phyloP scores from a whole-genome alignment of 2,888 invertebrate species.

The Crioceris asparagi region DNA sequence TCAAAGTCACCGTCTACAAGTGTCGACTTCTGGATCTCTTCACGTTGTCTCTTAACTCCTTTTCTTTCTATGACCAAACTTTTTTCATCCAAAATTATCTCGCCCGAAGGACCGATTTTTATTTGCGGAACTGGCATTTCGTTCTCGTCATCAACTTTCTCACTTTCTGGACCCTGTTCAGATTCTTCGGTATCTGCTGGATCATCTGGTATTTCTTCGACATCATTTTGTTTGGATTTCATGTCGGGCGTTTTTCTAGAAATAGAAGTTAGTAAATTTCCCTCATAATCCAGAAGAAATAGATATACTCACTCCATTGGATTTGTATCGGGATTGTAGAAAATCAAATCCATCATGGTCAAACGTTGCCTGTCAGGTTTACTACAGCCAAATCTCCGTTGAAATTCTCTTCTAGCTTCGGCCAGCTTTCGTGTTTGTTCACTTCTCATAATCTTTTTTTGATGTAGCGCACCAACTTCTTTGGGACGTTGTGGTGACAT shows the following conservation, averaged over 20 bases:
- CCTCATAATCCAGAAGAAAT: background rate
- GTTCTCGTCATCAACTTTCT: conserved; percentile 27
- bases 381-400: conserved; percentile 41
- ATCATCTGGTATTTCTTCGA: conserved; percentile 11
- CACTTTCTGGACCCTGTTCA: no score
- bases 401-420: conserved; percentile 45
- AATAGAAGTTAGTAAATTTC: no score
- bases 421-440: conserved; percentile 44
- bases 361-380: conserved; percentile 55
- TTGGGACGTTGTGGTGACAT: conserved; percentile 18
- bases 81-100: conserved; percentile 75
- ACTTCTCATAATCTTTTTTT: conserved; percentile 32
- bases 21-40: conserved; percentile 52
- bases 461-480: conserved; percentile 22
- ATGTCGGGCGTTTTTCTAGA: no score
- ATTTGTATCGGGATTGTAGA: conserved; percentile 74
- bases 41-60: conserved; percentile 47
- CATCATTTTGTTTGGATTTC: conserved; percentile 12
- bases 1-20: conserved; percentile 52
- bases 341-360: conserved; percentile 88
- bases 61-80: conserved; percentile 74
- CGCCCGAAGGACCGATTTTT: conserved; percentile 76
- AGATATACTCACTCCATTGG: conserved; percentile 53
- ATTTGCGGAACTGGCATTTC: conserved; percentile 69
- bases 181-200: conserved; percentile 26